phyloP scores from a whole-genome alignment of 1,140 invertebrate genomes.

The Drosophila elegans region DNA sequence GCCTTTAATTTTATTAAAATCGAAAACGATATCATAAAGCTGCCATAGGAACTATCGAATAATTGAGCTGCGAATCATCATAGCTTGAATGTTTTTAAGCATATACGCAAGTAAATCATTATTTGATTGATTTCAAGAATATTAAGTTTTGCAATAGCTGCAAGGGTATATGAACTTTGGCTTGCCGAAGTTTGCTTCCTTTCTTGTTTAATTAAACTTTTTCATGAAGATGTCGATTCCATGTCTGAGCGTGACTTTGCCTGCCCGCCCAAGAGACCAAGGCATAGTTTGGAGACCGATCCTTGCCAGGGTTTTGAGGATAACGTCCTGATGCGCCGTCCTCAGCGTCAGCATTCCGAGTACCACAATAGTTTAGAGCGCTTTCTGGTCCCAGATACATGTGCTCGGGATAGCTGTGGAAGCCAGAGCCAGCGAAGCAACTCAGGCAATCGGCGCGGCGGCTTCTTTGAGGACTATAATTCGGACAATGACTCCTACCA shows the following conservation, averaged over 20 bases:
- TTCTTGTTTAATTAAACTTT: not conserved
- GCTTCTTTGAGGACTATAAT: slow-evolving; percentile 83
- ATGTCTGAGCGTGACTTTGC: slow-evolving; percentile 91
- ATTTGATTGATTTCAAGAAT: too few species aligned
- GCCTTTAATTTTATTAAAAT: too few species aligned
- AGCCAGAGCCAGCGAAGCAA: slow-evolving; percentile 65
- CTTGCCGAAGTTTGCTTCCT: too few species aligned
- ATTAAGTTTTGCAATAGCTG: too few species aligned
- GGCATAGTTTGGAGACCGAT: slow-evolving; percentile 85
- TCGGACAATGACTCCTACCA: slow-evolving; percentile 86
- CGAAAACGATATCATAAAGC: too few species aligned
- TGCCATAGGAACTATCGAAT: too few species aligned
- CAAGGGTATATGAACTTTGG: too few species aligned
- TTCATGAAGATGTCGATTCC: slow-evolving; percentile 85
- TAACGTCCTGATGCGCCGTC: slow-evolving; percentile 62
- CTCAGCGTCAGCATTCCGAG: slow-evolving; percentile 50
- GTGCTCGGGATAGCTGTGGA: slow-evolving; percentile 61
- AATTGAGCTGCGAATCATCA: too few species aligned
- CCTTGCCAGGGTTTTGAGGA: slow-evolving; percentile 58
- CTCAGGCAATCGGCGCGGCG: slow-evolving; percentile 60
- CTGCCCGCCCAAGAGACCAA: slow-evolving; percentile 91
- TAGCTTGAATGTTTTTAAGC: too few species aligned
- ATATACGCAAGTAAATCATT: too few species aligned
- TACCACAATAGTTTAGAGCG: slow-evolving; percentile 67
- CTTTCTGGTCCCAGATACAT: slow-evolving; percentile 60